Evolutionary conservation across 2,797 vertebrate species (phyloP).

Genomic region (Pterois miles): DNA sequence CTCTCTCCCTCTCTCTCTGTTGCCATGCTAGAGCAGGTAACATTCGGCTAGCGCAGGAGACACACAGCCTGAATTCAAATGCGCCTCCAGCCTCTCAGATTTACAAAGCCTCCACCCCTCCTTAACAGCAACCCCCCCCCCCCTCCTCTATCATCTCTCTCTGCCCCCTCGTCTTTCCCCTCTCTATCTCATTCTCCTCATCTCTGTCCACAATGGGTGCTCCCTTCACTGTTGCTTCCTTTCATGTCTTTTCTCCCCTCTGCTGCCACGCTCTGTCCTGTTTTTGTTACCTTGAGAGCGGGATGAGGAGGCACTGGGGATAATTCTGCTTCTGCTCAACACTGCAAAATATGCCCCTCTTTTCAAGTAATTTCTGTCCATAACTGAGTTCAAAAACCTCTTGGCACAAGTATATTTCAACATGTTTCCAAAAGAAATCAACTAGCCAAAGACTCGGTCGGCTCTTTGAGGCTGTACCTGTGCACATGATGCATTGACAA

Average conservation of each 20-base stretch:
- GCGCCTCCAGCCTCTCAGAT: slow-evolving; percentile 64
- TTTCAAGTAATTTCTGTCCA: background rate
- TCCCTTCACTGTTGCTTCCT: slow-evolving; percentile 32
- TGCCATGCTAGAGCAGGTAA: slow-evolving; percentile 80
- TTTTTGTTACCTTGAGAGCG: slow-evolving; percentile 37
- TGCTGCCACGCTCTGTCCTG: slow-evolving; percentile 2
- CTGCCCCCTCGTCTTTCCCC: slow-evolving; percentile 10
- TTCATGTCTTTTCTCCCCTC: slow-evolving; percentile 29
- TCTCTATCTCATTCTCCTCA: slow-evolving; percentile 33
- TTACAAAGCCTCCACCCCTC: slow-evolving; percentile 61
- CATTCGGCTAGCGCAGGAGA: slow-evolving; percentile 80
- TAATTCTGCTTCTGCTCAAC: slow-evolving; percentile 29
- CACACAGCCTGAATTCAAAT: slow-evolving; percentile 84
- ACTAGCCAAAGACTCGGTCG: background rate
- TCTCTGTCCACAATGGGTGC: slow-evolving; percentile 46
- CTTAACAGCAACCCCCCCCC: slow-evolving; percentile 11
- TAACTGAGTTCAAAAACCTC: background rate
- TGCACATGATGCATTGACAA: background rate
- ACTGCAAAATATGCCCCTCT: background rate
- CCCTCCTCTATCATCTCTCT: slow-evolving; percentile 28
- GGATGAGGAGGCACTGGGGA: slow-evolving; percentile 10
- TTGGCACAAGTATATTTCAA: background rate
- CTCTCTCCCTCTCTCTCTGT: slow-evolving; percentile 68
- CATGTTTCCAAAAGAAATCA: background rate
- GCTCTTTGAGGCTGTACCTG: background rate